Percentiles rank a stretch among this genome's conserved stretches.
Conservation (phyloP, 2,797 vertebrate genomes). For the Toxotes lorentzi region DNA sequence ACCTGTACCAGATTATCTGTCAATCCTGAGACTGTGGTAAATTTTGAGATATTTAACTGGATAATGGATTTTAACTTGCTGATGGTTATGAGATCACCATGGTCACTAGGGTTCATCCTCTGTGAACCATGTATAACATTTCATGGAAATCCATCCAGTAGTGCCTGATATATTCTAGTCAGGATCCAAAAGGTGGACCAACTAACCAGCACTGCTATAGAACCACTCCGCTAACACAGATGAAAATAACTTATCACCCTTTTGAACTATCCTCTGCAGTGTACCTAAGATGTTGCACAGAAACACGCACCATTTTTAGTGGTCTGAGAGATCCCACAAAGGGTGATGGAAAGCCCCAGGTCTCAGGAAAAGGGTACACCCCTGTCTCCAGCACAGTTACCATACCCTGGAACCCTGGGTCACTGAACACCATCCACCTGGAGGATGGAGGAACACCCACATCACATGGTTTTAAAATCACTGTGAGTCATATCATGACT, state of each 20-base stretch:
- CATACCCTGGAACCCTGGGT: slow-evolving; percentile 91
- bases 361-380: slow-evolving; percentile 89
- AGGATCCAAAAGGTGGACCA: not conserved
- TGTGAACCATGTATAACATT: not conserved
- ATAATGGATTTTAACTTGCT: not conserved
- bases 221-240: too few relatives aligned
- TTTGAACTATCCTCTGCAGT: not conserved
- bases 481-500: slow-evolving; percentile 5
- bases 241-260: not conserved
- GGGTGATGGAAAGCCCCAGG: slow-evolving; percentile 90
- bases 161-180: not conserved
- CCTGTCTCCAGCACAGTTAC: slow-evolving; percentile 91
- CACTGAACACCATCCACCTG: slow-evolving; percentile 95
- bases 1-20: not conserved
- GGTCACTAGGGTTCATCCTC: not conserved
- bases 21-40: not conserved
- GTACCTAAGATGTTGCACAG: not conserved
- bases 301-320: slow-evolving; percentile 90
- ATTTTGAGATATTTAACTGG: too few relatives aligned
- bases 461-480: slow-evolving; percentile 16
- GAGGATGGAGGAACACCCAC: slow-evolving; percentile 13
- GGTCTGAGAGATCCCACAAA: slow-evolving; percentile 92
- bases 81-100: too few relatives aligned
- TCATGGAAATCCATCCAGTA: not conserved
- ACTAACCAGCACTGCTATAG: not conserved